Evolutionary conservation across 2,797 vertebrate genomes (phyloP), one percentile per base, ranked within the genome.

Genomic region (Potorous gilbertii): DNA sequence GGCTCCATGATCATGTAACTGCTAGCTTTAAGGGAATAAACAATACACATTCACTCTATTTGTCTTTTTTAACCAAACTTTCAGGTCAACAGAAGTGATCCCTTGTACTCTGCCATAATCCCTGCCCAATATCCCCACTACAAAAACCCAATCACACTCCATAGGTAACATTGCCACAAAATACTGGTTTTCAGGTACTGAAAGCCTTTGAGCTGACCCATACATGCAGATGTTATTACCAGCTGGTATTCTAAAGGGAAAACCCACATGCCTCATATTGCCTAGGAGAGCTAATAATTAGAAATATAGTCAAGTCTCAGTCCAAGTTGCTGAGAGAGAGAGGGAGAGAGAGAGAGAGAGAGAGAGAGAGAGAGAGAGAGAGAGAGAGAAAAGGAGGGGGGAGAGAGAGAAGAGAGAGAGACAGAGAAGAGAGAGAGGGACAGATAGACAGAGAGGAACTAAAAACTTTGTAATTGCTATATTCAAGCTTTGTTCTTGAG

Each of bases 231-330:
- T 54, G 93, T 95, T 96, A 81, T 95, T 59, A 52, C 34, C 90
- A 94, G 54, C 50, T 90, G 12, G 56, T 40, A 52, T n/a, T 92
- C 40, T 54, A 87, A 91, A 55, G 50, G 40, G n/a, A 93, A 52
- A 90, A 95, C 93, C n/a, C 21, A 12, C 46, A 95, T 34, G 5
- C 74, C 95, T 74, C 74, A 27, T 14, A 54, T 95, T 56, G 56
- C 92, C 90, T 91, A 40, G 62, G 95, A 96, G 90, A 94, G 91
- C 81, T 92, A 94, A 94, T 92, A 95, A 96, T 59, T 9, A 91
- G 62, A 55, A 54, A 18, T 13, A 16, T 6, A 18, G 16, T 74
- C 62, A 74, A 40, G 40, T 21, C 9, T 87, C 74, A 50, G 9
- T 3, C 40, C 40, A 50, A 74, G 90, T 34, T 74, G 92, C 94